Evolutionary conservation across 2,888 invertebrate genomes (phyloP).

Genomic region (Drosophila demipolita): DNA sequence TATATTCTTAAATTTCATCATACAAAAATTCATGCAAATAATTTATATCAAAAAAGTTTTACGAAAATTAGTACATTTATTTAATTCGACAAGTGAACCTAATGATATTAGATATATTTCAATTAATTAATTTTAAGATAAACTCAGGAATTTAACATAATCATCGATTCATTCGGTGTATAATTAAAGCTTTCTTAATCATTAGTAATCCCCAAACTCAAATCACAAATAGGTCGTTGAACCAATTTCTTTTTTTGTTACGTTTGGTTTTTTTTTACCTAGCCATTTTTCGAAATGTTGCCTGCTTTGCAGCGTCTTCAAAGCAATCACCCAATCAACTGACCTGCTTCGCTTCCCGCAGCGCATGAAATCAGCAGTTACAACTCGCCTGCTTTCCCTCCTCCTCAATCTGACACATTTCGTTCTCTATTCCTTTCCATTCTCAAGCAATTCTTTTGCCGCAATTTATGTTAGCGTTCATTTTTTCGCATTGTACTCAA

Average conservation of each 20-base stretch:
- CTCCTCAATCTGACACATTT: slow-evolving; percentile 13
- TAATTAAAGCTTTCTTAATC: slow-evolving; percentile 23
- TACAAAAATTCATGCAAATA: too few relatives aligned
- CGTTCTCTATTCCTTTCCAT: slow-evolving; percentile 26
- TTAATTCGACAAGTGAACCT: neutral
- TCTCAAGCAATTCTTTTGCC: slow-evolving; percentile 62
- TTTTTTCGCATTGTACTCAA: slow-evolving; percentile 68
- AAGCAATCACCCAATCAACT: slow-evolving; percentile 77
- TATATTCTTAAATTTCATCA: too few relatives aligned
- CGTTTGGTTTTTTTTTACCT: slow-evolving; percentile 10
- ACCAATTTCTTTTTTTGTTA: slow-evolving; percentile 7
- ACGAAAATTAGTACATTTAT: too few relatives aligned
- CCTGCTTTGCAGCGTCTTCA: slow-evolving; percentile 52
- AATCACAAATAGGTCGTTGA: slow-evolving; percentile 23
- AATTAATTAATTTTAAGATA: neutral
- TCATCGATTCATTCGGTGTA: slow-evolving; percentile 16
- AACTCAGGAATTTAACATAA: slow-evolving; percentile 10
- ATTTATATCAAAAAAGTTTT: too few relatives aligned
- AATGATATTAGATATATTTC: neutral
- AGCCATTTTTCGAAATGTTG: slow-evolving; percentile 34
- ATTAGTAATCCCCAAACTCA: neutral
- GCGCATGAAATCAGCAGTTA: slow-evolving; percentile 75
- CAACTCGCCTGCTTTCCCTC: slow-evolving; percentile 29
- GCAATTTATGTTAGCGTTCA: slow-evolving; percentile 75
- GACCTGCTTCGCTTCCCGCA: slow-evolving; percentile 65